Conservation (phyloP, 2,113 vertebrate genomes). For the Elachura formosa region DNA sequence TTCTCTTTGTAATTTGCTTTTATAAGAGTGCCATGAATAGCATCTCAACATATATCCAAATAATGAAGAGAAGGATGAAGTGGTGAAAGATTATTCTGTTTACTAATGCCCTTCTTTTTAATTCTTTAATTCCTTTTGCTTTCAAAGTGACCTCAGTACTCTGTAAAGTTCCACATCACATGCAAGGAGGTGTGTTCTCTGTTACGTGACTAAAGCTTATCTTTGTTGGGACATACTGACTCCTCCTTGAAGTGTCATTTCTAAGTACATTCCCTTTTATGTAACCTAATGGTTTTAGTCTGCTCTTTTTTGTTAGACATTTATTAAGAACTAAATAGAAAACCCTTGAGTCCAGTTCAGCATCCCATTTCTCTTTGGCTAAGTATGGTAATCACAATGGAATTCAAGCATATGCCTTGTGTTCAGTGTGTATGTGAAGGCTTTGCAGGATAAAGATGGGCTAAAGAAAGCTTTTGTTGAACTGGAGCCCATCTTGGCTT, state of each 20-base stretch:
- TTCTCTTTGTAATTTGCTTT: not conserved
- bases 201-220: not conserved
- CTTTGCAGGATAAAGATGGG: not conserved
- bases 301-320: not conserved
- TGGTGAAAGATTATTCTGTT: not conserved
- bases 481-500: not conserved
- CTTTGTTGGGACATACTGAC: not conserved
- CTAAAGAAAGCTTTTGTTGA: not conserved
- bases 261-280: not conserved
- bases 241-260: not conserved
- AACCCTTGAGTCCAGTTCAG: not conserved
- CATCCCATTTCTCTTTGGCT: not conserved
- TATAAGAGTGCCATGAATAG: not conserved
- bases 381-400: not conserved
- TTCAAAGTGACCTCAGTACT: not conserved
- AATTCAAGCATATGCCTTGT: not conserved
- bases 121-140: not conserved
- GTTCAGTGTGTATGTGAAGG: not conserved
- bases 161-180: not conserved
- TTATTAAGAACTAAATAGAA: not conserved
- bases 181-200: constrained; percentile 10
- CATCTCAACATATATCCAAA: not conserved
- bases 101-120: not conserved
- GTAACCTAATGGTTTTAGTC: not conserved
- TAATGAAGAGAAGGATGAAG: not conserved